Evolutionary conservation across 2,797 vertebrate genomes (phyloP).

Genomic region (Coracias cyanogaster): DNA sequence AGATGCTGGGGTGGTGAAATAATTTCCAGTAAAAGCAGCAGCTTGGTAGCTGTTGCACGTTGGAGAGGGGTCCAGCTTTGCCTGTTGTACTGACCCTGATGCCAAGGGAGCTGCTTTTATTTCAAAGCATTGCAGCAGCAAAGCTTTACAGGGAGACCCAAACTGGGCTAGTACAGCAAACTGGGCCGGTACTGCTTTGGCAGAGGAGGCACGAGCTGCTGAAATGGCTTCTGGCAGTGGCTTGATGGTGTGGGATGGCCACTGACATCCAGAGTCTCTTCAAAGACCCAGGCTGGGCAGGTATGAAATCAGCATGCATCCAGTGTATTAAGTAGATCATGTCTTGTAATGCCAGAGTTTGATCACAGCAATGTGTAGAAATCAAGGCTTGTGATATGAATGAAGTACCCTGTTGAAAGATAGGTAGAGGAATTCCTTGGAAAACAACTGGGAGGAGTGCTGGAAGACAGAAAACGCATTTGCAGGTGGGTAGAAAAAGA

Average conservation of each 20-base stretch:
- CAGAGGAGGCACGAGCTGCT: background rate
- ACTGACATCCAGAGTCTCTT: background rate
- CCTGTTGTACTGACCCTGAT: background rate
- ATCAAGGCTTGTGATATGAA: background rate
- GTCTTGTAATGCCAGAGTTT: background rate
- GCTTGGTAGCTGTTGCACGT: fast-evolving
- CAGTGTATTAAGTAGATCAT: background rate
- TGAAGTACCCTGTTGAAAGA: background rate
- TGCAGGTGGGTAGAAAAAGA: background rate
- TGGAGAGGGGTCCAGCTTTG: background rate
- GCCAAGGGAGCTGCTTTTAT: background rate
- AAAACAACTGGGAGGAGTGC: background rate
- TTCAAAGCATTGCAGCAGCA: background rate
- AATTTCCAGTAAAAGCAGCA: background rate
- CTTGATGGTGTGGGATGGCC: background rate
- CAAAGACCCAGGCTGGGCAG: background rate
- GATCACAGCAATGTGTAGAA: background rate
- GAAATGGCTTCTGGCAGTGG: background rate
- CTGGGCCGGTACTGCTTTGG: background rate
- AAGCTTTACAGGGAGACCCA: background rate
- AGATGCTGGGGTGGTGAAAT: background rate
- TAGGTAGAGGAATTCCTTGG: background rate
- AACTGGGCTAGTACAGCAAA: background rate
- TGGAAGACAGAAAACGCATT: background rate
- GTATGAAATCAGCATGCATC: background rate